Base-by-base conservation (phyloP, 2,888 invertebrate genomes). In the Ophion obscuratus region DNA sequence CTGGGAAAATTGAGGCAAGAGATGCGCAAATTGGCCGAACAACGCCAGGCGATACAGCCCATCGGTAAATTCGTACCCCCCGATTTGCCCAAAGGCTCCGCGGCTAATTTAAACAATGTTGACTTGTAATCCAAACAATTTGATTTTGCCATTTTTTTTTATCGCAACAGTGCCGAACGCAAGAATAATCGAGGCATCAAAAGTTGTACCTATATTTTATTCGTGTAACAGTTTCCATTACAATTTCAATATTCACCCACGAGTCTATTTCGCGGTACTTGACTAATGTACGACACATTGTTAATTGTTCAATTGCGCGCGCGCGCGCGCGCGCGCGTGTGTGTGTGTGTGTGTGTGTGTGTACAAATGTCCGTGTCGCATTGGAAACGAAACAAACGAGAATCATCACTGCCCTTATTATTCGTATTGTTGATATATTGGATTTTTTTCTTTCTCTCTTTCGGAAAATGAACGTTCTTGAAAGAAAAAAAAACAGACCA, bases 1-100 rank as follows among this genome's bases (percentile, higher is more conserved):
- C 95, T 99, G 36, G 96, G 97, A 84, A 99, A 99, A 91, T 95
- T 99, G 27, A 95, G 97, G 82, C 94, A 96, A 83, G 99, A 99
- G 95, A 97, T 99, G 97, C 92, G 94, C 0, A 97, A 97, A 92
- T 94, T 98, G 62, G 95, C 96, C 17, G 97, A 96, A 76, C 95
- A 96, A 83, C 96, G 90, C 76, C 93, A 94, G 87, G 94, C 95
- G 0, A 93, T 95, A 81, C 94, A 94, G 91, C 95, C 95, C 4
- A 95, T 95, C 74, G 95, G 95, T 76, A 95, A 96, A 87, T 96
- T 97, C 93, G 95, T 96, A 84, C 96, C 96, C 27, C 95, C 96
- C 14, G 95, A 95, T 90, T 94, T 97, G 89, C 97, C 97, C 2
- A 95, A 96, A 11, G 96, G 96, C 86, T 97, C 97, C 0, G 96